A percentile compares a stretch with the other conserved stretches of the same genome.
Conservation (phyloP, 2,888 invertebrate species). For the Lymantria monacha region DNA sequence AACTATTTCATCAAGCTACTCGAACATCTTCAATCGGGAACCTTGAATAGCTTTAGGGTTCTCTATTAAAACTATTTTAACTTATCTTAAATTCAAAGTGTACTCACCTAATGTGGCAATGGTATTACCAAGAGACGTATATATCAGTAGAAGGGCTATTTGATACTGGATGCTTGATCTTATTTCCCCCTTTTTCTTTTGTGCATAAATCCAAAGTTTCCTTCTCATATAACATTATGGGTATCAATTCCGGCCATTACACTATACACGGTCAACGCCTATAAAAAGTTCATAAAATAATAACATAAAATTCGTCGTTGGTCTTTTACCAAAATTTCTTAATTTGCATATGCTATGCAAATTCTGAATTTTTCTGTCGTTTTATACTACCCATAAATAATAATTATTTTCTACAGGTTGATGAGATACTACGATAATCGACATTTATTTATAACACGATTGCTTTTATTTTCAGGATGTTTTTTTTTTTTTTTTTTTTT, state of each 20-base stretch:
- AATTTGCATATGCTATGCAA: conserved; percentile 41
- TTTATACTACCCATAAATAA: conserved; percentile 27
- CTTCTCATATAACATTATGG: conserved; percentile 52
- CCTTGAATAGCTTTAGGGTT: conserved; percentile 13
- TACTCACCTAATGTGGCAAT: conserved; percentile 23
- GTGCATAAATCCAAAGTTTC: conserved; percentile 40
- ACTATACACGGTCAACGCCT: conserved; percentile 45
- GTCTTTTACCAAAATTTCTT: conserved; percentile 32
- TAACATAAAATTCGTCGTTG: conserved; percentile 46
- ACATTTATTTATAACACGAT: too few relatives aligned
- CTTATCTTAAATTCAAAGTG: conserved; percentile 22
- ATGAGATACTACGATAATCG: too few relatives aligned
- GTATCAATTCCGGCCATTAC: conserved; percentile 54
- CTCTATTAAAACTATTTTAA: conserved; percentile 10
- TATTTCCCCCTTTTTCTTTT: conserved; percentile 25
- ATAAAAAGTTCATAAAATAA: conserved; percentile 60
- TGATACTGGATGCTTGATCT: conserved; percentile 33
- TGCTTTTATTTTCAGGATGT: too few relatives aligned
- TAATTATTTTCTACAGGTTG: conserved; percentile 1
- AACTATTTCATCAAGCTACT: conserved; percentile 22
- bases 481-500: too few relatives aligned
- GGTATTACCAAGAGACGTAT: conserved; percentile 18
- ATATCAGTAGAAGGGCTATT: conserved; percentile 24
- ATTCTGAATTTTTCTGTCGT: conserved; percentile 48
- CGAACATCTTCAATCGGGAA: conserved; percentile 24